phyloP scores from a whole-genome alignment of 1,140 invertebrate species.

The Cydia amplana region DNA sequence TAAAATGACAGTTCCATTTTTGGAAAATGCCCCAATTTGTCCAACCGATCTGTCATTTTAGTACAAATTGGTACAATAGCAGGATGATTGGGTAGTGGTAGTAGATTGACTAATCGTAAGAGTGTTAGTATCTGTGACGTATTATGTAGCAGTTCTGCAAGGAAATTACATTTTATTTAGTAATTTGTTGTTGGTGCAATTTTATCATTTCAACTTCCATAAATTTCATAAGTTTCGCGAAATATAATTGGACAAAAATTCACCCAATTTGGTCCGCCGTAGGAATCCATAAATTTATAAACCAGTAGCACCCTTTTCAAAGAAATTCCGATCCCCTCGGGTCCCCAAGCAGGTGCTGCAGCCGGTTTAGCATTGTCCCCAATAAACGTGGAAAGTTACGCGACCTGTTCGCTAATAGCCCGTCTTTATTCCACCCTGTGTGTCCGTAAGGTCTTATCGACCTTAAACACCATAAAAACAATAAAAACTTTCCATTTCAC shows the following conservation, averaged over 20 bases:
- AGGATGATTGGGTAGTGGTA: too few relatives aligned
- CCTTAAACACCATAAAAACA: neutral
- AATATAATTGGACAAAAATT: constrained; percentile 23
- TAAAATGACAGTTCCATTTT: too few relatives aligned
- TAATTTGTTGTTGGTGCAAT: neutral
- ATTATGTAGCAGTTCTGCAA: neutral
- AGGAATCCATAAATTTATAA: constrained; percentile 28
- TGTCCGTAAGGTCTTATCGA: neutral
- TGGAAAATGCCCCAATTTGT: too few relatives aligned
- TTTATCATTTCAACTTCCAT: neutral
- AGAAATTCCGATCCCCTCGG: constrained; percentile 38
- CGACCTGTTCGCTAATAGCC: constrained; percentile 48
- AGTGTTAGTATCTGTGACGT: too few relatives aligned
- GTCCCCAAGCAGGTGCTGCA: constrained; percentile 48
- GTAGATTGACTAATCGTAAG: too few relatives aligned
- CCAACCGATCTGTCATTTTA: too few relatives aligned
- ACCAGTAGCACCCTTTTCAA: constrained; percentile 36
- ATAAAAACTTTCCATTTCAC: neutral
- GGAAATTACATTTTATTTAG: neutral
- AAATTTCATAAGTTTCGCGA: neutral
- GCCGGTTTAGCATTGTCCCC: constrained; percentile 49
- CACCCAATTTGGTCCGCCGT: constrained; percentile 6
- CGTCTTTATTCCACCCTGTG: constrained; percentile 12
- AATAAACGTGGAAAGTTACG: constrained; percentile 45
- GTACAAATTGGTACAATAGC: too few relatives aligned